Evolutionary conservation across 2,888 invertebrate species (phyloP), one percentile per base, ranked within the genome.

Genomic region (Acleris holmiana): DNA sequence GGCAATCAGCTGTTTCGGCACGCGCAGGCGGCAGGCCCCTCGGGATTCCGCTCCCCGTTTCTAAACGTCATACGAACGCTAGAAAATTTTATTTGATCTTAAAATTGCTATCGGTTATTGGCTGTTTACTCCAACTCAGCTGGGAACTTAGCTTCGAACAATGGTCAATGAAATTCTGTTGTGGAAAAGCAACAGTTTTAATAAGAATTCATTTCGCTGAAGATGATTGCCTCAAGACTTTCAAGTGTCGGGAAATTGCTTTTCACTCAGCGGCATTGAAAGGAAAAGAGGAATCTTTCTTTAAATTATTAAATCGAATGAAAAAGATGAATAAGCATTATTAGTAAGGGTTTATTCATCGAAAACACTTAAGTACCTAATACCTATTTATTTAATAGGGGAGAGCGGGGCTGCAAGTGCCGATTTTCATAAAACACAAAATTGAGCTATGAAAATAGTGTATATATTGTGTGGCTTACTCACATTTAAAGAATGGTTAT

Each of bases 1-100:
- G 83, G 87, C 86, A 90, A 91, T 91, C 91, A 91, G 91, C 91
- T 91, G 91, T 90, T 89, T 83, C 80, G 88, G 89, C 89, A 89
- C 90, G 88, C 88, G 88, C 78, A 73, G 76, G 85, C 85, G 88
- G 88, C 78, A 73, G 76, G 85, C 85, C 84, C 85, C 79, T 76
- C 77, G 83, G 86, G 83, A 79, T 82, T 78, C 77, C 82, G 75
- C 74, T 76, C 75, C 76, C 71, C 73, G 68, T 70, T 54, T 60
- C 21, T 61, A 51, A 65, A 63, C 66, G 61, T 57, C 57, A 62
- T 54, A 47, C 57, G 59, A 54, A 51, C 73, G 75, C 73, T 68
- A 74, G 72, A 76, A 80, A 82, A 79, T 85, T 84, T 80, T 86
- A 86, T 85, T 83, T 83, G 83, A 85, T 83, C 80, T 74, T 68